Base-by-base conservation (phyloP, 2,888 invertebrate species). In the Lithophane leautieri region DNA sequence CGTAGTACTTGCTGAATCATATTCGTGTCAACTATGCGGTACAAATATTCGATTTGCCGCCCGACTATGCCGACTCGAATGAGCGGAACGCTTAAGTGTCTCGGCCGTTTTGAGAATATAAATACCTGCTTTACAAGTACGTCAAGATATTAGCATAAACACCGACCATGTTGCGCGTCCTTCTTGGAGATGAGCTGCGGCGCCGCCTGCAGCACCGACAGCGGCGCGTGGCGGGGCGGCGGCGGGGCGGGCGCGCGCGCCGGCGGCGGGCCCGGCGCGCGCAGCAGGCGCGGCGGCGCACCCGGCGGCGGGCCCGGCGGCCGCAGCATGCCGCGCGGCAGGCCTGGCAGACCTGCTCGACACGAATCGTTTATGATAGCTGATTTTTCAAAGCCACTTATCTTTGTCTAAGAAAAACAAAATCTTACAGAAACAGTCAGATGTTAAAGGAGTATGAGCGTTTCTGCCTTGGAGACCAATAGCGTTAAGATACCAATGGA, bases 181-280 rank as follows among this genome's bases (percentile, higher is more conserved):
- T 97, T 97, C 80, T 98, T 97, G 84, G 97, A 97, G 89, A 98
- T 98, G 50, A 98, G 97, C 90, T 98, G 98, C 22, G 98, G 98
- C 0, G 98, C 98, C 1, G 98, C 98, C 16, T 98, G 97, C 40
- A 98, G 95, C 47, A 98, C 98, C 86, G 98, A 98, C 2, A 98
- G 80, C 63, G 70, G 96, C 16, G 94, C 91, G 80, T 90, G 85
- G 85, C 69, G 95, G 70, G 97, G 96, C 81, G 97, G 97, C 25
- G 97, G 97, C 65, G 95, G 6, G 34, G 34, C 34, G 6, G 34
- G 34, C 34, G 34, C 34, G 34, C 97, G 97, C 65, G 95, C 96
- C 61, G 97, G 96, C 34, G 97, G 97, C 0, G 34, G 34, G 34
- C 34, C 34, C 6, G 34, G 34, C 34, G 34, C 34, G 34, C 95